Evolutionary conservation across 1,140 invertebrate genomes (phyloP).

Genomic region (Phthorimaea operculella): DNA sequence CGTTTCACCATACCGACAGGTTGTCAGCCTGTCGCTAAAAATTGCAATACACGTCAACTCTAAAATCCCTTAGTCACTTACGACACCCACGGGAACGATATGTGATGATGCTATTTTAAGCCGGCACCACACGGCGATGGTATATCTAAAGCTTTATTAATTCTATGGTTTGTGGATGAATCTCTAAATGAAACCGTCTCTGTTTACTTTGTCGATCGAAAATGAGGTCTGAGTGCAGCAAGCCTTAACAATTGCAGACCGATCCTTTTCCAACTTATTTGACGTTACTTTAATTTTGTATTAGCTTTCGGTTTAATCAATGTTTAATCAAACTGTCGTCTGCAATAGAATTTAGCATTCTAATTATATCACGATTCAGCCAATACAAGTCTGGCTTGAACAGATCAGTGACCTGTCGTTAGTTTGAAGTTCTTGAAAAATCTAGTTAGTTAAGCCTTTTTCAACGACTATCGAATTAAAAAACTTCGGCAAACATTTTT

Average conservation of each 20-base stretch:
- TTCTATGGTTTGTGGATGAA: constrained; percentile 35
- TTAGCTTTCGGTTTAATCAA: neutral
- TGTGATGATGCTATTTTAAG: no score
- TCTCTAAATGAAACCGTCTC: constrained; percentile 48
- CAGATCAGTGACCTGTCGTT: neutral
- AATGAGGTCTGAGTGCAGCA: constrained; percentile 52
- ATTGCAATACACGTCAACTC: no score
- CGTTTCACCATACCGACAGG: no score
- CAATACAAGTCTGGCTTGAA: neutral
- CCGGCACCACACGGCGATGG: no score
- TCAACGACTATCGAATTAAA: no score
- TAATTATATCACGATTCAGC: neutral
- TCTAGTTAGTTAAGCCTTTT: no score
- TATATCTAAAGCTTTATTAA: constrained; percentile 7
- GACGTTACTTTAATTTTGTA: neutral
- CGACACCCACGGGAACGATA: no score
- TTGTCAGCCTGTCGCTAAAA: no score
- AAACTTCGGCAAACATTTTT: no score
- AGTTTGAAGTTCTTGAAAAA: no score
- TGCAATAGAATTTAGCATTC: neutral
- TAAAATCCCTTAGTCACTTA: no score
- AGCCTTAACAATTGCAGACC: constrained; percentile 37
- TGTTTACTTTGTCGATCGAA: constrained; percentile 52
- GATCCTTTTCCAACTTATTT: neutral
- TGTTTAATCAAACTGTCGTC: neutral